phyloP scores from a whole-genome alignment of 1,140 invertebrate species.

The Psix sp. region DNA sequence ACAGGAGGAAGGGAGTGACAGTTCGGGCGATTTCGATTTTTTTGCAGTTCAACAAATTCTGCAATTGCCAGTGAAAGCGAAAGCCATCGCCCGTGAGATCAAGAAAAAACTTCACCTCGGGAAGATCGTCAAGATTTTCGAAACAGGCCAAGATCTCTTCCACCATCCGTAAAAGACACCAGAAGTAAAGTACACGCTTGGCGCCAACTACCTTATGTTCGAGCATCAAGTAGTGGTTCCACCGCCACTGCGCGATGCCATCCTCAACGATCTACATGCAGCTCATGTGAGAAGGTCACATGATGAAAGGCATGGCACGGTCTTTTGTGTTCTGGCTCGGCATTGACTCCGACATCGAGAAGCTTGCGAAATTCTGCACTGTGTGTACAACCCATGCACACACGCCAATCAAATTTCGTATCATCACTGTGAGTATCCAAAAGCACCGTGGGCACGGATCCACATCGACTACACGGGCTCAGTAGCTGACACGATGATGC shows the following conservation, averaged over 20 bases:
- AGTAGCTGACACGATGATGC: constrained; percentile 64
- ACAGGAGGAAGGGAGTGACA: neutral
- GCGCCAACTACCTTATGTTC: constrained; percentile 34
- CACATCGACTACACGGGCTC: constrained; percentile 76
- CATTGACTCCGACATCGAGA: constrained; percentile 73
- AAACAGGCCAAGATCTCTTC: constrained; percentile 9
- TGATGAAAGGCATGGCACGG: constrained; percentile 76
- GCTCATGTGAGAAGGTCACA: constrained; percentile 72
- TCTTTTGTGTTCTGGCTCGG: constrained; percentile 69
- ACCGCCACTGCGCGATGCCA: constrained; percentile 33
- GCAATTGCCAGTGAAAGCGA: constrained; percentile 24
- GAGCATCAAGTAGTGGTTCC: constrained; percentile 62
- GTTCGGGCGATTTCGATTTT: constrained; percentile 18
- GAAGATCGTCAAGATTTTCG: constrained; percentile 19
- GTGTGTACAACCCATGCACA: constrained; percentile 25
- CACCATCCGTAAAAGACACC: constrained; percentile 15
- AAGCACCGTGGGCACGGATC: constrained; percentile 68
- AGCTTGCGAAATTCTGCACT: constrained; percentile 20
- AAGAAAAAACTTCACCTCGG: constrained; percentile 19
- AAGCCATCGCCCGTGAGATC: constrained; percentile 32
- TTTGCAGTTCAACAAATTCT: constrained; percentile 27
- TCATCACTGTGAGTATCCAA: constrained; percentile 60
- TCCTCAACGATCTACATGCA: constrained; percentile 69
- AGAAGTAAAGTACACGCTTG: constrained; percentile 37
- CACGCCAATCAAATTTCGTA: constrained; percentile 16